phyloP scores from a whole-genome alignment of 2,113 vertebrate species.

The Sinocyclocheilus maitianheensis region DNA sequence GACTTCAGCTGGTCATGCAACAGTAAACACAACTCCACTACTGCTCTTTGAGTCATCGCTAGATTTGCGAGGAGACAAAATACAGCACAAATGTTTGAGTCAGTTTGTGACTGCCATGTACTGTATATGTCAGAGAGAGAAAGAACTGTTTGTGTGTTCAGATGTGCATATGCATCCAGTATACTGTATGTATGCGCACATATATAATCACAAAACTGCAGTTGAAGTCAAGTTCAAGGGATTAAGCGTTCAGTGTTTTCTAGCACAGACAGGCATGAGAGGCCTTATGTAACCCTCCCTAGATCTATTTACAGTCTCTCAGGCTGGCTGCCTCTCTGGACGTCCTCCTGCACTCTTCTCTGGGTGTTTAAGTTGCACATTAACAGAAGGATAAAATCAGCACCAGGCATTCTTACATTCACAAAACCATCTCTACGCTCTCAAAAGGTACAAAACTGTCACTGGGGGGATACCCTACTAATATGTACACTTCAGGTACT shows the following conservation, averaged over 20 bases:
- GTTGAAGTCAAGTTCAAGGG: constrained; percentile 33
- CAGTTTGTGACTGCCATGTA: neutral
- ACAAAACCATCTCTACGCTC: neutral
- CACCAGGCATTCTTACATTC: neutral
- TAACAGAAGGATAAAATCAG: constrained; percentile 33
- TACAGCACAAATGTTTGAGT: neutral
- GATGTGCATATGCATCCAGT: neutral
- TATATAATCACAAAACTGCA: constrained; percentile 5
- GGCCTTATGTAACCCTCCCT: constrained; percentile 54
- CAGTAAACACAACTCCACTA: neutral
- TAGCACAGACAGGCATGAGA: constrained; percentile 39
- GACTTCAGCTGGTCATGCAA: neutral
- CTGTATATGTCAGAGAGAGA: neutral
- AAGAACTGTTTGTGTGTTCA: constrained; percentile 11
- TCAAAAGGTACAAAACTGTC: neutral
- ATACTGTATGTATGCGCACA: neutral
- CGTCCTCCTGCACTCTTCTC: constrained; percentile 5
- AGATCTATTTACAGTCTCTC: constrained; percentile 49
- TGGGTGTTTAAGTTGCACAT: constrained; percentile 11
- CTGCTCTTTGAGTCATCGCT: neutral
- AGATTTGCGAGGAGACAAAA: neutral
- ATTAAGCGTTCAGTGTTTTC: constrained; percentile 33
- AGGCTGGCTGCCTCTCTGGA: constrained; percentile 26
- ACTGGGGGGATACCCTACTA: neutral
- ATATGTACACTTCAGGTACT: too few species aligned